A percentile compares a stretch with the other conserved stretches of the same genome.
phyloP scores from a whole-genome alignment of 2,113 vertebrate genomes.

The Heloderma charlesbogerti region DNA sequence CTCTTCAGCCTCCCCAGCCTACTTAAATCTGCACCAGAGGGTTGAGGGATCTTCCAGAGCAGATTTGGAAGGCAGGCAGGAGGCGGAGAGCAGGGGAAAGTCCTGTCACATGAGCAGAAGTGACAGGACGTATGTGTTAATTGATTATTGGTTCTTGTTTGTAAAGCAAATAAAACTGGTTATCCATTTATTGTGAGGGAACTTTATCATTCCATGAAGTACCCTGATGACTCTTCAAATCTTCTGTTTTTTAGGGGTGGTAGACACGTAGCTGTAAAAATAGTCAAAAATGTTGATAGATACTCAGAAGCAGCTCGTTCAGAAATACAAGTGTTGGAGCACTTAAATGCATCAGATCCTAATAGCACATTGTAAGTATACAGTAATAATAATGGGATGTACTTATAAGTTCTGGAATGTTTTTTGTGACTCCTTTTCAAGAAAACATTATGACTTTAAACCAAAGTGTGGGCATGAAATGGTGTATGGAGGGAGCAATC shows the following conservation, averaged over 20 bases:
- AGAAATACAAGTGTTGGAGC: conserved; percentile 88
- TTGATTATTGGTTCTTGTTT: no score
- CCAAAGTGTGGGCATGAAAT: background rate
- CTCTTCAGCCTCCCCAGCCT: no score
- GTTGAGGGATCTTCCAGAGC: no score
- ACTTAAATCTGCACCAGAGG: no score
- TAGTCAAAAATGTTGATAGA: conserved; percentile 88
- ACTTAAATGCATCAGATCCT: conserved; percentile 82
- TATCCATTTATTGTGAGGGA: background rate
- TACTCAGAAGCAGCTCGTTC: conserved; percentile 86
- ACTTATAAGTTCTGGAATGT: background rate
- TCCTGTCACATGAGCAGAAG: no score
- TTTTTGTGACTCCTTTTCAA: rapidly evolving
- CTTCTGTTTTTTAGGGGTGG: conserved; percentile 55
- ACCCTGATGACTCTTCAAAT: background rate
- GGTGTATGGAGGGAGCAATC: no score
- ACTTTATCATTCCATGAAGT: background rate
- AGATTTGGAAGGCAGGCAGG: no score
- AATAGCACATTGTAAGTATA: conserved; percentile 73
- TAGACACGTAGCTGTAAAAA: conserved; percentile 89
- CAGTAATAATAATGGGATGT: background rate
- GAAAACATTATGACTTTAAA: background rate
- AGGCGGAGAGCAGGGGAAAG: no score
- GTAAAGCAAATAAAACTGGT: background rate
- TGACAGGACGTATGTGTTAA: no score